Conservation (phyloP, 2,888 invertebrate species). For the Eupithecia insigniata region DNA sequence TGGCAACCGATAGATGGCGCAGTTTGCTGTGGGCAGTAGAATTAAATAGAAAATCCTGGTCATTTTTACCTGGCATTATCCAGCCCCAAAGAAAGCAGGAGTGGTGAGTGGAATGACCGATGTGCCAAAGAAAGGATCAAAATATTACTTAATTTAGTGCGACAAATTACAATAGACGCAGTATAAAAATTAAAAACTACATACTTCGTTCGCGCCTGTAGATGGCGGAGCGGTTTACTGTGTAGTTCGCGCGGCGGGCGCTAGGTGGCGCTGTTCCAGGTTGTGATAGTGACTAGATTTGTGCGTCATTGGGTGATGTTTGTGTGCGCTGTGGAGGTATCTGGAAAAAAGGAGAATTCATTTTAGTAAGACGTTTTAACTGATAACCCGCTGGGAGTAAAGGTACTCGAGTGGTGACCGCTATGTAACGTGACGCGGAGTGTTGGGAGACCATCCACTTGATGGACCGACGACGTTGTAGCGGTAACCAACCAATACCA, state of each 20-base stretch:
- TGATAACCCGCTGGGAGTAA: no score
- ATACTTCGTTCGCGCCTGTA: constrained; percentile 46
- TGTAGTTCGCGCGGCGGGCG: background rate
- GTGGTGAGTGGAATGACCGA: background rate
- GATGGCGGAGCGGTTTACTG: constrained; percentile 46
- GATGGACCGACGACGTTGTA: no score
- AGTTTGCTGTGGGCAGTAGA: background rate
- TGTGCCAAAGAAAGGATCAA: background rate
- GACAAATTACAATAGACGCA: background rate
- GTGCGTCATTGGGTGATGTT: background rate
- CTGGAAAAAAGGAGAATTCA: background rate
- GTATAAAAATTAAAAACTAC: constrained; percentile 8
- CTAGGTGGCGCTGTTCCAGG: background rate
- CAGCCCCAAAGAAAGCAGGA: background rate
- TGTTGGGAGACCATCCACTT: no score
- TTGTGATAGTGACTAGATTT: background rate
- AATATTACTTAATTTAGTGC: no score
- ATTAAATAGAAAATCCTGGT: no score
- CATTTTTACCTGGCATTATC: background rate
- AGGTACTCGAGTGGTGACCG: no score
- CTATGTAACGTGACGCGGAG: no score
- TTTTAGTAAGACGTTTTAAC: background rate
- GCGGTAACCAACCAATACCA: no score
- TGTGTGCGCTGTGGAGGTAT: background rate
- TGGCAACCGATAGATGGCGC: background rate